These are phyloP conservation scores for Neostethus bicornis DNA, from an alignment of 2,797 vertebrate genomes.

Conservation along the genomic window DNA sequence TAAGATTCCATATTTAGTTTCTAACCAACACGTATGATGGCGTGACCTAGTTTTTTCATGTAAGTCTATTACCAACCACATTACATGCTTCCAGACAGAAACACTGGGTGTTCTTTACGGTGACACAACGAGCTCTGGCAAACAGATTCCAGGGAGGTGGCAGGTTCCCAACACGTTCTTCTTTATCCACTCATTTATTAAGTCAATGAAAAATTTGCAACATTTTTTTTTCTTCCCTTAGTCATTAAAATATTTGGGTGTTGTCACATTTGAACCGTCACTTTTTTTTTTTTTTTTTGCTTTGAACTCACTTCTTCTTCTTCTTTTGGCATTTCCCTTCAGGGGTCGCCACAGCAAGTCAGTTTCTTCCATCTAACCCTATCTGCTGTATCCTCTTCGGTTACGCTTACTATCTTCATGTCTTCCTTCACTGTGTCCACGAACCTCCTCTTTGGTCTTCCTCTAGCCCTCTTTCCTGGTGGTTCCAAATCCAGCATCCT, in stretches of 20 bases:
- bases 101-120: conserved; percentile 19
- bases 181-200: neutral
- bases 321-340: too few relatives aligned
- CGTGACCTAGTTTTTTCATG: neutral
- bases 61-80: neutral
- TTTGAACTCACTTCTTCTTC: conserved; percentile 14
- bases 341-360: too few relatives aligned
- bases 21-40: neutral
- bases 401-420: too few relatives aligned
- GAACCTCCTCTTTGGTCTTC: too few relatives aligned
- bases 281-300: conserved; percentile 24
- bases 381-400: too few relatives aligned
- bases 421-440: too few relatives aligned
- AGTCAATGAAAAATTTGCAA: neutral
- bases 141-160: neutral
- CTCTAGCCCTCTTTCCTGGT: too few relatives aligned
- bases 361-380: too few relatives aligned
- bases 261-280: conserved; percentile 4
- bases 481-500: too few relatives aligned
- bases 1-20: neutral
- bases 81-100: neutral
- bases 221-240: neutral
- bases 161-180: conserved; percentile 27
- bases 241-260: neutral
- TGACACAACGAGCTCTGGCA: neutral